Evolutionary conservation across 1,140 invertebrate species (phyloP).

Genomic region (Drosophila navojoa): DNA sequence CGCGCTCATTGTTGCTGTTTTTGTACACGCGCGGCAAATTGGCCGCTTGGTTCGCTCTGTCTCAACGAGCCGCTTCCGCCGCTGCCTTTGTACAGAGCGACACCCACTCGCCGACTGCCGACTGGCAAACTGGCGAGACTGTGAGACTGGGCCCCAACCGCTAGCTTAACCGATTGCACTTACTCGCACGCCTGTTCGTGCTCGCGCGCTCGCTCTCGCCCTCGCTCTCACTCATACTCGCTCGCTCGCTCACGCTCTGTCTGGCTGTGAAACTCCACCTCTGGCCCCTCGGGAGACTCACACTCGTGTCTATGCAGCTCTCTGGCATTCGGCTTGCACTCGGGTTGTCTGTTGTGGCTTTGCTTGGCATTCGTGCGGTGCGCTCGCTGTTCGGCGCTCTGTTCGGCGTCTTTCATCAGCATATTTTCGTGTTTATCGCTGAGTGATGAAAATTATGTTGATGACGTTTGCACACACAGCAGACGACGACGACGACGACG

Average conservation of each 20-base stretch:
- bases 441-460: constrained; percentile 83
- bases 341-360: neutral
- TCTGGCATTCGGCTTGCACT: constrained; percentile 26
- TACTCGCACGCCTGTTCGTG: constrained; percentile 7
- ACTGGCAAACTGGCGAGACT: constrained; percentile 10
- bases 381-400: constrained; percentile 31
- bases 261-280: constrained; percentile 47
- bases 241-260: constrained; percentile 6
- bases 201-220: constrained; percentile 9
- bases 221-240: neutral
- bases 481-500: constrained; percentile 2
- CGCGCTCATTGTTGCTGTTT: constrained; percentile 59
- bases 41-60: constrained; percentile 3
- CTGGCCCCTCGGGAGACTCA: constrained; percentile 49
- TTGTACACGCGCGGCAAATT: constrained; percentile 9
- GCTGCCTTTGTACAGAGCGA: constrained; percentile 25
- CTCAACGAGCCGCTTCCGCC: constrained; percentile 69
- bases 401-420: constrained; percentile 79
- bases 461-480: constrained; percentile 69
- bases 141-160: neutral
- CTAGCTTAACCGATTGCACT: constrained; percentile 17
- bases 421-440: constrained; percentile 70
- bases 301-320: constrained; percentile 31
- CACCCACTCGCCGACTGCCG: constrained; percentile 43
- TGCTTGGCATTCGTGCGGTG: constrained; percentile 15